phyloP scores from a whole-genome alignment of 2,113 vertebrate species.

The Percopsis transmontana region DNA sequence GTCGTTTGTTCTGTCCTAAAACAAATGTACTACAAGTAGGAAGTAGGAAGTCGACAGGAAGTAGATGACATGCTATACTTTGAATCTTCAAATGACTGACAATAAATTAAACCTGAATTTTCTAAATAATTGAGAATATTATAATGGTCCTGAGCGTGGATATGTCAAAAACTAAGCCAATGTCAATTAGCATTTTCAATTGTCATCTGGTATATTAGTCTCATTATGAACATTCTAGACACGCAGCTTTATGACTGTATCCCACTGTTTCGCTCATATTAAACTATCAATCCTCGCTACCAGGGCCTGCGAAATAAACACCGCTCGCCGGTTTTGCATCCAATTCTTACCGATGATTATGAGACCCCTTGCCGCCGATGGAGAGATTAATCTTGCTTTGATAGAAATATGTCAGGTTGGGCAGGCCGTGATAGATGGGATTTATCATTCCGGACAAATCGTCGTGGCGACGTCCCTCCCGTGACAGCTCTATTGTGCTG shows the following conservation, averaged over 20 bases:
- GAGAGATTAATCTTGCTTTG: constrained; percentile 95
- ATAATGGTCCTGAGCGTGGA: not conserved
- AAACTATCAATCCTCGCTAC: constrained; percentile 38
- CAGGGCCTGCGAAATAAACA: constrained; percentile 77
- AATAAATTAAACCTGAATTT: no score
- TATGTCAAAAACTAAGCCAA: not conserved
- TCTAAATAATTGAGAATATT: not conserved
- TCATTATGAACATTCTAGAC: constrained; percentile 17
- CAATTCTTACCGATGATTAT: constrained; percentile 84
- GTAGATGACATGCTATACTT: no score
- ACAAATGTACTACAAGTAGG: no score
- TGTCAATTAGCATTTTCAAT: constrained; percentile 1
- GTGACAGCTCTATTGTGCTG: constrained; percentile 81
- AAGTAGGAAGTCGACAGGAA: no score
- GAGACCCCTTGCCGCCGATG: constrained; percentile 80
- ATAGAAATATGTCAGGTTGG: constrained; percentile 85
- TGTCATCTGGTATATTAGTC: not conserved
- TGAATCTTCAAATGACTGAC: no score
- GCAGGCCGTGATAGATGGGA: constrained; percentile 85
- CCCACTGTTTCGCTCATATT: constrained; percentile 43
- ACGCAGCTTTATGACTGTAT: constrained; percentile 29
- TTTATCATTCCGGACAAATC: constrained; percentile 92
- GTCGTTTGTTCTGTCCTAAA: no score
- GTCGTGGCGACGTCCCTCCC: constrained; percentile 66
- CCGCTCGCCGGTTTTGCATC: constrained; percentile 85